Base-by-base conservation (phyloP, 2,888 invertebrate species). In the Ochropacha duplaris region DNA sequence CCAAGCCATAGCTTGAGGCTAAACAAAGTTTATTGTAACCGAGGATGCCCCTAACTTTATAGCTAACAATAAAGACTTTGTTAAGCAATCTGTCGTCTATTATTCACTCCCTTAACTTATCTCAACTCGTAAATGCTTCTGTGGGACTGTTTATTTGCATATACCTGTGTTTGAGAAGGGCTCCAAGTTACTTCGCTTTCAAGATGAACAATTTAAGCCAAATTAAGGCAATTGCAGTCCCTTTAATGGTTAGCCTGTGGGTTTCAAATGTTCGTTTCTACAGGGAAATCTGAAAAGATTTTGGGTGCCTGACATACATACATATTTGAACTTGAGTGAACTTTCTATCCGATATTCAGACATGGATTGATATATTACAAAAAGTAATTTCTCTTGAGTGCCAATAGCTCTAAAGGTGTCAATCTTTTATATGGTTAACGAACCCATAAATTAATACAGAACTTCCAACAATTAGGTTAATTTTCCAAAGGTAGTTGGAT, bases 401-500 rank as follows among this genome's bases (percentile, higher is more conserved):
- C 12, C 19, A 44, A 44, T 19, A 44, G 19, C 19, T 19, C 16
- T 44, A 24, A 5, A 44, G 44, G 8, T 44, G 14, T 44, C 16
- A 44, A 44, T 44, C 44, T 9, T 19, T 44, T 16, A 1, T 4
- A 31, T 31, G 31, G 44, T 44, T 59, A 71, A 66, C 65, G 68
- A 72, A 68, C 74, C 64, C 75, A 76, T 82, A 79, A 77, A 81
- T 76, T 72, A 79, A 81, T 80, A 74, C 73, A 74, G 75, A 79
- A 75, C 74, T 68, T 64, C 69, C 59, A 62, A 69, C 73, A 86
- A 87, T 83, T 82, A 86, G 87, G 86, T 85, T 85, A 87, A 87
- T 77, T 69, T 66, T 66, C n/a, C n/a, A n/a, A n/a, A n/a, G n/a
- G n/a, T n/a, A n/a, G 64, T 59, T 61, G 60, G 63, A 70, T 78